Evolutionary conservation across 1,140 invertebrate species (phyloP).

Genomic region (Odontomachus brunneus): DNA sequence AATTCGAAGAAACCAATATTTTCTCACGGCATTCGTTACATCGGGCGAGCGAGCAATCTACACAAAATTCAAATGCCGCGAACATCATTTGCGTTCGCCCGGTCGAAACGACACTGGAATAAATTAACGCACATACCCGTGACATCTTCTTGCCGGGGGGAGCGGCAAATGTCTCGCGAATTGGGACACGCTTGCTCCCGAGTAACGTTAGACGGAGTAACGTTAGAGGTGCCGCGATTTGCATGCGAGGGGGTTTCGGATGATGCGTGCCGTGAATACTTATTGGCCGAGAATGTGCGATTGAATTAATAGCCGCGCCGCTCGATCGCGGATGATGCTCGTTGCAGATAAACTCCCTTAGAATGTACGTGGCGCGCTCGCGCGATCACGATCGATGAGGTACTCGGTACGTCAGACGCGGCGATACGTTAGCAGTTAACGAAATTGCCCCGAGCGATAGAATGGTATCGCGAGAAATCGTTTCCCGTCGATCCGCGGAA

Average conservation of each 20-base stretch:
- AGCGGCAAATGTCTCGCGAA: neutral
- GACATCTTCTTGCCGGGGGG: neutral
- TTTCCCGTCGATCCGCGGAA: neutral
- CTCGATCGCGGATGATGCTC: constrained; percentile 35
- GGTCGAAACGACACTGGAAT: neutral
- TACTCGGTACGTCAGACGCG: neutral
- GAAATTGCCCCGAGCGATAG: constrained; percentile 32
- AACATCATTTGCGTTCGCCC: neutral
- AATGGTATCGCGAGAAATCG: constrained; percentile 9
- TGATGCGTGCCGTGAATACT: constrained; percentile 34
- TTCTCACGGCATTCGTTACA: too few species aligned
- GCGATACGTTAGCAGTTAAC: constrained; percentile 19
- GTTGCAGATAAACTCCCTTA: constrained; percentile 1
- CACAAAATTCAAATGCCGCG: too few species aligned
- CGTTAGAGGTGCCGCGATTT: constrained; percentile 8
- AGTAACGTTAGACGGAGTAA: constrained; percentile 8
- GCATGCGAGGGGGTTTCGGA: constrained; percentile 6
- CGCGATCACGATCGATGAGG: constrained; percentile 24
- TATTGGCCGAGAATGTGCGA: neutral
- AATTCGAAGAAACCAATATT: too few species aligned
- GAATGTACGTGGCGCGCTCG: neutral
- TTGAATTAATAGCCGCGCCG: constrained; percentile 37
- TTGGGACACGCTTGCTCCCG: neutral
- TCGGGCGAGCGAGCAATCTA: too few species aligned
- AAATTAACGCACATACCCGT: neutral